Conservation (phyloP, 2,888 invertebrate genomes). For the Andrena minutula region DNA sequence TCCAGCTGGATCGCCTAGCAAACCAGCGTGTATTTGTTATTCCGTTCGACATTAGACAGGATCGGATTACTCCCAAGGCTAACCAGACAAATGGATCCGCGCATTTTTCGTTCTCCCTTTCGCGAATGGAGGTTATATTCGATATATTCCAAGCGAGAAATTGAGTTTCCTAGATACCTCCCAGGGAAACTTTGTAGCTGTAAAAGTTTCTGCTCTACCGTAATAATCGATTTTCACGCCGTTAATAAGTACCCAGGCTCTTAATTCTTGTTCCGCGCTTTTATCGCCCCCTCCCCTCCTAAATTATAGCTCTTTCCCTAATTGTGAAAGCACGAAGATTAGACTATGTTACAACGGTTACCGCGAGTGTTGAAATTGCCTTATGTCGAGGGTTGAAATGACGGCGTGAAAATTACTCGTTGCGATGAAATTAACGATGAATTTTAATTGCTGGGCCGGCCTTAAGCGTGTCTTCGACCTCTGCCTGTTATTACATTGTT, state of each 20-base stretch:
- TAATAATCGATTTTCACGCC: not conserved
- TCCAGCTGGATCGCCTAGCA: slow-evolving; percentile 29
- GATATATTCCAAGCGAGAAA: slow-evolving; percentile 21
- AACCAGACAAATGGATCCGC: slow-evolving; percentile 54
- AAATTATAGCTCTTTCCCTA: slow-evolving; percentile 1
- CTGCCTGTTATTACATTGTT: slow-evolving; percentile 42
- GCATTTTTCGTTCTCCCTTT: slow-evolving; percentile 52
- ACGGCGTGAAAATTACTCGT: slow-evolving; percentile 21
- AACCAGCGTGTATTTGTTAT: slow-evolving; percentile 51
- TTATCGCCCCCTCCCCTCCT: too few relatives aligned
- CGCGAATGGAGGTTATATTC: slow-evolving; percentile 12
- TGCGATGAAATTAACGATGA: slow-evolving; percentile 35
- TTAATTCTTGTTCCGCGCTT: not conserved
- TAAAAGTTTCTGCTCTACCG: not conserved
- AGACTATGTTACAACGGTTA: too few relatives aligned
- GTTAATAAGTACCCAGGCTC: not conserved
- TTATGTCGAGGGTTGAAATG: not conserved
- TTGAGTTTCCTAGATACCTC: not conserved
- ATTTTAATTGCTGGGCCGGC: slow-evolving; percentile 43
- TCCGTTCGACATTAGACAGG: slow-evolving; percentile 42
- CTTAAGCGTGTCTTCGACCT: slow-evolving; percentile 57
- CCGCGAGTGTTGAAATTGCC: not conserved
- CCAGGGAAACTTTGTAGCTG: not conserved
- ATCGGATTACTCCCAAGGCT: slow-evolving; percentile 61
- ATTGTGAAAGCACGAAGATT: too few relatives aligned